Base-by-base conservation (phyloP, 2,797 vertebrate genomes). In the Rhodeus uyekii region DNA sequence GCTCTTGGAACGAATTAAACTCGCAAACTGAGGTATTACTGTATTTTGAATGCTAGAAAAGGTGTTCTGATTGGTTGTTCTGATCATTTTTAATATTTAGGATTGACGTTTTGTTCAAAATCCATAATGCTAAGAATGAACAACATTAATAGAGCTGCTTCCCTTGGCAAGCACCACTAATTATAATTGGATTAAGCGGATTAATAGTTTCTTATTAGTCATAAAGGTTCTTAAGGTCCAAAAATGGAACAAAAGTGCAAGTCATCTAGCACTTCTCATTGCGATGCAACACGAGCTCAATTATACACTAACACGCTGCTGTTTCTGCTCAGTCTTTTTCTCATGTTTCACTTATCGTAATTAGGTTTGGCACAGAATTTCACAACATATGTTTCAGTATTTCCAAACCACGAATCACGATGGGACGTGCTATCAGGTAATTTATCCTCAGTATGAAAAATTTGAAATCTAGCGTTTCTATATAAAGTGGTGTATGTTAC, bases 271-370 rank as follows among this genome's bases (percentile, higher is more conserved):
- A n/a, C 8, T 32, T 71, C 67, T 42, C 34, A 55, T 69, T 79
- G 48, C 38, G 46, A n/a, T 74, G 36, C 38, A 46, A 58, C 77
- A 39, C 24, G 1, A 55, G 64, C 36, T 39, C 64, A 69, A 39
- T 60, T 34, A 74, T 42, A 65, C 32, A 65, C 44, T 9, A 61
- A 72, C 22, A 72, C 67, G 7, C 53, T 27, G 53, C 38, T 36
- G 34, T 55, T 78, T 68, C 64, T 55, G 76, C 61, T 39, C 38
- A 7, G 65, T 18, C 44, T 91, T 84, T 90, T 92, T 93, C 92
- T 93, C 94, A 91, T 93, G 94, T 92, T 95, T 92, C 83, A 93
- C 93, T 94, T 93, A 93, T 94, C 92, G 95, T 82, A 76, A 82
- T 82, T 36, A 38, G 24, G 19, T 72, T 76, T 83, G 76, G 81